These are phyloP conservation scores for Lonchura striata DNA, from an alignment of 2,113 vertebrate species.

Conservation along the genomic window DNA sequence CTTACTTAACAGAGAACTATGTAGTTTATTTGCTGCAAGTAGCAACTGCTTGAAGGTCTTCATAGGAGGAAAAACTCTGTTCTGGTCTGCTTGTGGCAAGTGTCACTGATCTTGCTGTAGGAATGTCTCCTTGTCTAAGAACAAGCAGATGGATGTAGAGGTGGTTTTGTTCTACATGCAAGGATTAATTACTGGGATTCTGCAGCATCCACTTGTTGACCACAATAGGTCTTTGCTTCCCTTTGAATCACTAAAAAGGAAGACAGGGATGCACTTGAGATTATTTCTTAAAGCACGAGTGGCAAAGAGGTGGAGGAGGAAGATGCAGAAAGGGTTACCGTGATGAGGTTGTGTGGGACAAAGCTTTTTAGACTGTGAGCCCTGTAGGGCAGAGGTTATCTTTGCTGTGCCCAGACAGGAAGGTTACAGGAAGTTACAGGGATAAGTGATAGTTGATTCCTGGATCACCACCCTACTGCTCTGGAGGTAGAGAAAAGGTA, in stretches of 20 bases:
- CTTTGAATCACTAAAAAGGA: background rate
- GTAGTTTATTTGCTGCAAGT: background rate
- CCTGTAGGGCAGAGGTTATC: slow-evolving; percentile 54
- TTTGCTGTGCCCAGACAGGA: slow-evolving; percentile 46
- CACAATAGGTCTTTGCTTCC: background rate
- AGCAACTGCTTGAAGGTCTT: background rate
- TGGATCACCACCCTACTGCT: background rate
- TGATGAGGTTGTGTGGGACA: background rate
- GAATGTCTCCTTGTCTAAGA: background rate
- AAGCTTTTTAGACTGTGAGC: background rate
- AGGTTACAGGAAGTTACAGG: slow-evolving; percentile 58
- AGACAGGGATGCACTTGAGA: background rate
- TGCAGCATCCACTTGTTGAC: background rate
- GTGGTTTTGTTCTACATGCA: background rate
- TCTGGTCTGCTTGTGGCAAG: background rate
- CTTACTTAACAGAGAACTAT: slow-evolving; percentile 17
- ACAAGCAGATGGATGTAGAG: background rate
- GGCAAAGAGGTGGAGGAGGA: background rate
- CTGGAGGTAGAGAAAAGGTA: slow-evolving; percentile 12
- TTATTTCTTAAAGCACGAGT: background rate
- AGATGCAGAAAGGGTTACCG: slow-evolving; percentile 12
- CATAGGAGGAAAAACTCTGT: background rate
- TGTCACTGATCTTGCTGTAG: background rate
- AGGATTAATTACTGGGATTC: background rate
- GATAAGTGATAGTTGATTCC: slow-evolving; percentile 30